A percentile compares a stretch with the other conserved stretches of the same genome.
phyloP scores from a whole-genome alignment of 1,140 invertebrate species.

The Megathymus violae region DNA sequence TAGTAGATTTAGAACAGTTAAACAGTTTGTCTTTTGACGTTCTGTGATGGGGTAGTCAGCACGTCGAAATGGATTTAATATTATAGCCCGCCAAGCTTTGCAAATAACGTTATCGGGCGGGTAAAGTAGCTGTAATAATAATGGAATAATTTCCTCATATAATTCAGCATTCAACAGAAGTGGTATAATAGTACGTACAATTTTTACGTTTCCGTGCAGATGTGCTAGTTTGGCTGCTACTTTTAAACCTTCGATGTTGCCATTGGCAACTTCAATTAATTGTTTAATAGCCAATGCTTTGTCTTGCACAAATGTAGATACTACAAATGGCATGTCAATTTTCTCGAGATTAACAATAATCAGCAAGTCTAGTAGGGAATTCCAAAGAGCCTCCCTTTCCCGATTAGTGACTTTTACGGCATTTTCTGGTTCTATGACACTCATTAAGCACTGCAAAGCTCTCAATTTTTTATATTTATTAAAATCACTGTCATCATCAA shows the following conservation, averaged over 20 bases:
- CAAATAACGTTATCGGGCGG: constrained; percentile 63
- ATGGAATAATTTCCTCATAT: constrained; percentile 70
- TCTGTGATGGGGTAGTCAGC: constrained; percentile 79
- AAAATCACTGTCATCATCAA: constrained; percentile 74
- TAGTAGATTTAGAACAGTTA: constrained; percentile 76
- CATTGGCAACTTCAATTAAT: constrained; percentile 61
- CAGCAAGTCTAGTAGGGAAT: constrained; percentile 71
- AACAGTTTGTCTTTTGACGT: constrained; percentile 73
- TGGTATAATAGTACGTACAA: constrained; percentile 64
- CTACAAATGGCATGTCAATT: constrained; percentile 78
- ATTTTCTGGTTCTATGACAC: constrained; percentile 72
- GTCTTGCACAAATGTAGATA: constrained; percentile 74
- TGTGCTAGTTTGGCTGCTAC: constrained; percentile 65
- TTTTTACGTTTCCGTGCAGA: constrained; percentile 62
- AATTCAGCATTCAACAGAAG: constrained; percentile 63
- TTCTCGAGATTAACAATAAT: constrained; percentile 70
- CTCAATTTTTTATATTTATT: constrained; percentile 79
- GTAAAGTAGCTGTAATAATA: constrained; percentile 64
- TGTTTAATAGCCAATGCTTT: constrained; percentile 71
- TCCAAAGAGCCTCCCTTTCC: constrained; percentile 68
- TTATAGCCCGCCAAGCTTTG: constrained; percentile 75
- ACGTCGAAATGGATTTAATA: constrained; percentile 75
- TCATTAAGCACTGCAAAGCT: constrained; percentile 81
- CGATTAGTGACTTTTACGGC: constrained; percentile 75
- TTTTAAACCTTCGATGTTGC: constrained; percentile 67